A percentile compares a stretch with the other conserved stretches of the same genome.
These are phyloP conservation scores for Drosophila baimaii DNA, from an alignment of 1,140 invertebrate genomes.

Conservation along the genomic window DNA sequence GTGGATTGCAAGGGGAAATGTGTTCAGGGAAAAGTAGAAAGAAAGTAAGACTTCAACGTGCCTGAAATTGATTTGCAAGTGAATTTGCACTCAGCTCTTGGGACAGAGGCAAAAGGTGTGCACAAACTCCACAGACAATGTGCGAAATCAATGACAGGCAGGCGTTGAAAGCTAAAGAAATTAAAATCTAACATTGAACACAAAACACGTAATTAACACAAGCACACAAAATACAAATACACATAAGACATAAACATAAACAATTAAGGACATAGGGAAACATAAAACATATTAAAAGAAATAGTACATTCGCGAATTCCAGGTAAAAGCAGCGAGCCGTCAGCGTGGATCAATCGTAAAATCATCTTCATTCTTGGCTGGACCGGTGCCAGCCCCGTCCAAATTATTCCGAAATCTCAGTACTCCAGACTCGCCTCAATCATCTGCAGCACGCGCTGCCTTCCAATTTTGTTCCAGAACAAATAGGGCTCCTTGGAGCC, in stretches of 20 bases:
- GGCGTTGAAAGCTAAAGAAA: not conserved
- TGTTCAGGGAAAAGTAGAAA: conserved; percentile 5
- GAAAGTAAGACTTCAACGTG: conserved; percentile 16
- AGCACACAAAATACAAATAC: conserved; percentile 43
- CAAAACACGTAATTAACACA: conserved; percentile 46
- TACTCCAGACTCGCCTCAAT: conserved; percentile 79
- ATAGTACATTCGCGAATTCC: conserved; percentile 33
- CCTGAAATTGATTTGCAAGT: conserved; percentile 13
- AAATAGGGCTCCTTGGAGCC: conserved; percentile 74
- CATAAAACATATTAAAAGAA: conserved; percentile 80
- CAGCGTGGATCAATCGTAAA: conserved; percentile 53
- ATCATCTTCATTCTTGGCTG: conserved; percentile 18
- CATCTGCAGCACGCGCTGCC: conserved; percentile 78
- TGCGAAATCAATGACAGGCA: conserved; percentile 4
- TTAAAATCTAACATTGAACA: conserved; percentile 52
- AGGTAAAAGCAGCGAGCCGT: conserved; percentile 65
- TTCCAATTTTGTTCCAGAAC: conserved; percentile 84
- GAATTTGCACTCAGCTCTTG: conserved; percentile 52
- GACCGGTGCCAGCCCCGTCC: conserved; percentile 60
- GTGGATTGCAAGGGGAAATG: conserved; percentile 38
- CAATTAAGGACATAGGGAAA: conserved; percentile 43
- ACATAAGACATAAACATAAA: conserved; percentile 49
- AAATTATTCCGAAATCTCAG: conserved; percentile 9
- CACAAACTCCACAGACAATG: conserved; percentile 16
- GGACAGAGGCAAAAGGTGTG: conserved; percentile 65